Percentiles rank a stretch among this genome's conserved stretches.
Conservation (phyloP, 2,888 invertebrate genomes). For the Cryptocephalus primarius region DNA sequence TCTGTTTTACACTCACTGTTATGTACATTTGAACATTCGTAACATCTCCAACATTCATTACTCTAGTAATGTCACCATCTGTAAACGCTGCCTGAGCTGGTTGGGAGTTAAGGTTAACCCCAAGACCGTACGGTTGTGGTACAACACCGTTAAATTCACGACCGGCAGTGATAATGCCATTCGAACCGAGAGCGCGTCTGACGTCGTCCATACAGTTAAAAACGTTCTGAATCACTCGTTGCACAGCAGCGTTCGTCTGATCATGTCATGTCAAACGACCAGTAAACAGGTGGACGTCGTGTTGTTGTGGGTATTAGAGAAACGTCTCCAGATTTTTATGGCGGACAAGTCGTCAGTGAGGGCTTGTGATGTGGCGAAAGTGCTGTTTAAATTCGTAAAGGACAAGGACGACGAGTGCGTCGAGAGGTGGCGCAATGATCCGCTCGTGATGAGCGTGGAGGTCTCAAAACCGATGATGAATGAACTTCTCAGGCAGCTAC, state of each 20-base stretch:
- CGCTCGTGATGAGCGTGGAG: conserved; percentile 40
- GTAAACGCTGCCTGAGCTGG: conserved; percentile 48
- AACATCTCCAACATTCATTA: conserved; percentile 37
- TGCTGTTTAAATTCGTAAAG: conserved; percentile 43
- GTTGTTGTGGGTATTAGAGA: conserved; percentile 52
- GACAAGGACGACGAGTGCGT: conserved; percentile 38
- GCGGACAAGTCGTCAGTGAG: conserved; percentile 25
- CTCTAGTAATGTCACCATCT: conserved; percentile 44
- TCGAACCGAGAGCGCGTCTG: conserved; percentile 30
- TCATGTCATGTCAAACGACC: conserved; percentile 41
- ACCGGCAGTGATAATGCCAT: conserved; percentile 19
- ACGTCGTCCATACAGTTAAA: conserved; percentile 45
- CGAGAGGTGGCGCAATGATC: conserved; percentile 44
- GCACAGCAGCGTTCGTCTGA: conserved; percentile 44
- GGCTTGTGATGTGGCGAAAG: conserved; percentile 43
- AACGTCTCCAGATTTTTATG: conserved; percentile 42
- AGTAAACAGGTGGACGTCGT: conserved; percentile 41
- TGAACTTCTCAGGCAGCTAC: conserved; percentile 43
- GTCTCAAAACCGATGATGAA: conserved; percentile 50
- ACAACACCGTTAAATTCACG: conserved; percentile 43
- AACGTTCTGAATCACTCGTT: conserved; percentile 42
- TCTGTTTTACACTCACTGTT: conserved; percentile 47
- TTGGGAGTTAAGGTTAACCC: conserved; percentile 42
- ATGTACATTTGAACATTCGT: conserved; percentile 34
- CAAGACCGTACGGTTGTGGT: conserved; percentile 42